Base-by-base conservation (phyloP, 1,140 invertebrate genomes). In the Diachasma alloeum region DNA sequence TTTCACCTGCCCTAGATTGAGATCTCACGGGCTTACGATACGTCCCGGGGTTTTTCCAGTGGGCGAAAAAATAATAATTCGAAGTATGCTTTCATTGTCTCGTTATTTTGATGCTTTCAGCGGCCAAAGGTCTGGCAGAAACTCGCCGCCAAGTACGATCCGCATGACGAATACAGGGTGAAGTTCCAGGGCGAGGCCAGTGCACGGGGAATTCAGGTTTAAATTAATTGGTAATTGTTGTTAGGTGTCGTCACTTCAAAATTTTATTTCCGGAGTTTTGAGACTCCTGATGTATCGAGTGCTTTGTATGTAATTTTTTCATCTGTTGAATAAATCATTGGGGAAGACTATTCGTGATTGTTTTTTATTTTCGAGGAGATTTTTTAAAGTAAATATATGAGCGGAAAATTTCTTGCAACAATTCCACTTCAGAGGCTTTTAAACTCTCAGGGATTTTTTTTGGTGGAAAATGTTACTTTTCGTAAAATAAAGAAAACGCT, bases 61-160 rank as follows among this genome's bases (percentile, higher is more conserved):
- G 48, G n/a, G 9, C 15, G n/a, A n/a, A 17, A 17, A 53, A 53
- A 17, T 3, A n/a, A 17, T 13, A 53, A 53, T 19, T 53, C 15
- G 15, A 31, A 22, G 1, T 66, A 5, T 66, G 26, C 19, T 56
- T 8, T 22, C 22, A 56, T 22, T 66, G 31, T 31, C 5, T 74
- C 42, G 26, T 9, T 46, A 22, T 44, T 71, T 53, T 56, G 56
- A 46, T 53, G 31, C 56, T 53, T 69, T 19, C 26, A 75, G 74
- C 13, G 24, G 3, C 66, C 31, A 17, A 17, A 69, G 9, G 13
- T 75, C 10, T 75, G 74, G 74, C 17, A 22, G 0, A 36, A 70
- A 75, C 46, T 75, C 19, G 66, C 74, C 36, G 36, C 4, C 3
- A 70, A 70, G 39, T 75, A 75, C 44, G 74, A 75, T 53, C 74